Evolutionary conservation across 2,888 invertebrate species (phyloP).

Genomic region (Clusia tigrina): DNA sequence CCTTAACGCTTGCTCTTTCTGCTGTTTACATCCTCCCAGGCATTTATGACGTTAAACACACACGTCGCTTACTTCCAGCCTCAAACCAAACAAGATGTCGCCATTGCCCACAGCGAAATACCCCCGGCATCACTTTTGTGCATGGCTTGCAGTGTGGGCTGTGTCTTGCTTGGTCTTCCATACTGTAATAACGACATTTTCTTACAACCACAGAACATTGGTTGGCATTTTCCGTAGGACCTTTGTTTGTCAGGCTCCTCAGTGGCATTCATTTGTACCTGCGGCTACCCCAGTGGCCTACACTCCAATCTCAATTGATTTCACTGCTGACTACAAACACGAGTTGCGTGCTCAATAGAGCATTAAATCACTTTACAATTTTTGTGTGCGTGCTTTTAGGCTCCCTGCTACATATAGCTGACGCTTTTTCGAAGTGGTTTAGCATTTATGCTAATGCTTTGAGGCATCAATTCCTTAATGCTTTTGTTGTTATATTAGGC

Average conservation of each 20-base stretch:
- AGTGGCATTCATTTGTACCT: not conserved
- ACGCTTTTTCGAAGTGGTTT: no score
- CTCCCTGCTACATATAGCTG: not conserved
- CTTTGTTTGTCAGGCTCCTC: no score
- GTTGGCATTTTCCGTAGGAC: no score
- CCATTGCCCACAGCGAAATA: not conserved
- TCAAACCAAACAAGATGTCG: no score
- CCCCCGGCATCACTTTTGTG: no score
- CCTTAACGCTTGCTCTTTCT: not conserved
- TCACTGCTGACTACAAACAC: constrained; percentile 1
- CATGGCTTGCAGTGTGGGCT: no score
- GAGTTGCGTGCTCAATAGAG: constrained; percentile 15
- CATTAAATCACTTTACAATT: constrained; percentile 35
- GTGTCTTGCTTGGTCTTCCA: no score
- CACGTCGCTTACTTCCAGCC: no score
- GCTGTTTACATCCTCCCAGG: not conserved
- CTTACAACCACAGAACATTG: no score
- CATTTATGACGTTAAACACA: not conserved
- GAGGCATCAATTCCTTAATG: not conserved
- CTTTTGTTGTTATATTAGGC: not conserved
- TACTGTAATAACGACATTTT: no score
- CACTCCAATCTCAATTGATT: constrained; percentile 35
- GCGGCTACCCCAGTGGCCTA: not conserved
- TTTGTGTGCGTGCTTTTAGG: constrained; percentile 35
- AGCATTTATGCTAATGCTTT: not conserved